Evolutionary conservation across 2,888 invertebrate species (phyloP), one percentile per base, ranked within the genome.

Genomic region (Hydropsyche betteni): DNA sequence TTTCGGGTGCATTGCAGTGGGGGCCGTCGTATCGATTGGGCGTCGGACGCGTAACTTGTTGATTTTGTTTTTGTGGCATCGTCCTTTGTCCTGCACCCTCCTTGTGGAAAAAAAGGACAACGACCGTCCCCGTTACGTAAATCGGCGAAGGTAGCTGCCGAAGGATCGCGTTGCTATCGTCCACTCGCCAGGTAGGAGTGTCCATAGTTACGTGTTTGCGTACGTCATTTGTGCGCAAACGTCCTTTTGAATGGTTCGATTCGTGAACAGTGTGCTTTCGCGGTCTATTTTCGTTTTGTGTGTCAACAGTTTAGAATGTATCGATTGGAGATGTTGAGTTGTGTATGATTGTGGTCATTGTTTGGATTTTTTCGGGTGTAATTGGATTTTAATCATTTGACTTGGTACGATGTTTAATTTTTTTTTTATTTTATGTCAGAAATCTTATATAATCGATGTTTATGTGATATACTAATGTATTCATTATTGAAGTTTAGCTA

Each of bases 1-100:
- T 64, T 64, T 64, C 55, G 58, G 58, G 72, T 58, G 72, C 72
- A 72, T 24, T 72, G 72, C 72, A 70, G 70, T 70, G 51, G 70
- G 33, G 52, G 36, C 36, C n/a, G 24, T 8, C 12, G 58, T 34
- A 33, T 55, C 12, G 33, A 64, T 34, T 38, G 72, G 8, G 14
- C 72, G 5, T 8, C 36, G 6, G 33, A 7, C 55, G 34, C 52
- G n/a, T 44, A 50, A 72, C 72, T 72, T 72, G 72, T 72, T 72
- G 72, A 72, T 51, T 70, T 16, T 72, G 72, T 72, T 72, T 72
- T 72, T 72, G 61, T 58, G 64, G 34, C 34, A 10, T n/a, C 12
- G 8, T 36, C 34, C 64, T 64, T 36, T 64, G 36, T 64, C 44
- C 44, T 6, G 3, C 44, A 8, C 34, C 64, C 36, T 36, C 36